These are phyloP conservation scores for Siniperca obscura DNA, from an alignment of 2,797 vertebrate species.

Conservation along the genomic window DNA sequence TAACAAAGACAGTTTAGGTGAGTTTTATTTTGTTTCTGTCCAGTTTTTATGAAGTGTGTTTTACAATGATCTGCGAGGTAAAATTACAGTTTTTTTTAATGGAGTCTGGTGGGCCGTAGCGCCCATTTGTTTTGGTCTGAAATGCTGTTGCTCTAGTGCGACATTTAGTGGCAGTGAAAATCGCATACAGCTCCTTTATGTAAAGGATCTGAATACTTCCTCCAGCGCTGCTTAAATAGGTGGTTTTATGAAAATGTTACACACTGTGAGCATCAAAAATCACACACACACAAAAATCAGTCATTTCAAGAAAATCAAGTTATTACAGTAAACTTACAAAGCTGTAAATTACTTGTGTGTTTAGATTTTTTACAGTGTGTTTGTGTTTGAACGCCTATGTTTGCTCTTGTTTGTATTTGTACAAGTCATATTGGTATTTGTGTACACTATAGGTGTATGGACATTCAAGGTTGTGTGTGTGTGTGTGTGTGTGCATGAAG, in stretches of 20 bases:
- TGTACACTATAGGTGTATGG: not conserved
- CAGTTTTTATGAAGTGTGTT: too few relatives aligned
- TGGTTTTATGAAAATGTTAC: not conserved
- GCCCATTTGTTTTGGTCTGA: too few relatives aligned
- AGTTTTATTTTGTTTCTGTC: too few relatives aligned
- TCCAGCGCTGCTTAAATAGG: not conserved
- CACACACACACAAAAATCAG: not conserved
- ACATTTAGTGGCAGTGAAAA: too few relatives aligned
- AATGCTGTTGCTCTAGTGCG: too few relatives aligned
- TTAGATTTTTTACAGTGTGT: not conserved
- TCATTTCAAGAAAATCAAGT: not conserved
- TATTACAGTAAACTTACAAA: not conserved
- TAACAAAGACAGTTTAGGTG: too few relatives aligned
- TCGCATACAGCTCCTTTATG: too few relatives aligned
- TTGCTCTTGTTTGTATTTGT: constrained; percentile 3
- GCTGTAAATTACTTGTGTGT: not conserved
- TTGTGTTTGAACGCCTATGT: not conserved
- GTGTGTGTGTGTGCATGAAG: not conserved
- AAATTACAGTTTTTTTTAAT: too few relatives aligned
- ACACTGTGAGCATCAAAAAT: not conserved
- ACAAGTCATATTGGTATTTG: constrained; percentile 10
- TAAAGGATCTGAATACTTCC: too few relatives aligned
- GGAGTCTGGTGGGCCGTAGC: too few relatives aligned
- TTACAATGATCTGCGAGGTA: too few relatives aligned
- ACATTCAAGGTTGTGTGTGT: constrained; percentile 11